A percentile compares a stretch with the other conserved stretches of the same genome.
These are phyloP conservation scores for Rhinogobius similis DNA, from an alignment of 2,113 vertebrate species.

Conservation along the genomic window DNA sequence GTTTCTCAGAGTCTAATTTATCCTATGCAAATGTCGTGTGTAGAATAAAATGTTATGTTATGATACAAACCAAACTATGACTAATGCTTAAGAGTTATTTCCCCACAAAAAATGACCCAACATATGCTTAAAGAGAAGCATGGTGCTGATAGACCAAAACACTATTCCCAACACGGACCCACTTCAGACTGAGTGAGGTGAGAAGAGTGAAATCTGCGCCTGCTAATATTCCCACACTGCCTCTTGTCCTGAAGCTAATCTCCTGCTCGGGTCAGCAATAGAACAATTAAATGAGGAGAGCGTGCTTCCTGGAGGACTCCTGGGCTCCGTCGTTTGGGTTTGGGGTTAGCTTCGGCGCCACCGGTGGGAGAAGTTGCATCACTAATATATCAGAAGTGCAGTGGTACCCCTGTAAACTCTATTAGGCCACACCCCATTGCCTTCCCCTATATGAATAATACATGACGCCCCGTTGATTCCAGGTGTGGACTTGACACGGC, in stretches of 20 bases:
- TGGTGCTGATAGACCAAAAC: slow-evolving; percentile 2
- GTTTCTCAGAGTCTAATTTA: too few relatives aligned
- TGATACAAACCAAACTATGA: too few relatives aligned
- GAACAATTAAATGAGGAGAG: slow-evolving; percentile 70
- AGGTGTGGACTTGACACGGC: slow-evolving; percentile 72
- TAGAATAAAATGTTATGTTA: too few relatives aligned
- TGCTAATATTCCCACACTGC: slow-evolving; percentile 36
- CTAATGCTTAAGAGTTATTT: too few relatives aligned
- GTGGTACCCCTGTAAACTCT: slow-evolving; percentile 68
- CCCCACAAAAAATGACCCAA: too few relatives aligned
- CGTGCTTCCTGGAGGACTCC: slow-evolving; percentile 42
- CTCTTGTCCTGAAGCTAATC: slow-evolving; percentile 56
- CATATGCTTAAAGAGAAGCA: background rate
- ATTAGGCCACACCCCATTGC: slow-evolving; percentile 77
- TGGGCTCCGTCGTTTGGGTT: slow-evolving; percentile 43
- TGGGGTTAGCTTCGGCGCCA: slow-evolving; percentile 57
- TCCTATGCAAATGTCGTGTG: too few relatives aligned
- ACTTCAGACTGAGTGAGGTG: slow-evolving; percentile 48
- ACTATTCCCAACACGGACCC: background rate
- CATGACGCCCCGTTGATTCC: slow-evolving; percentile 68
- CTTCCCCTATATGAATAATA: slow-evolving; percentile 76
- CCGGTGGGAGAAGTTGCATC: slow-evolving; percentile 65
- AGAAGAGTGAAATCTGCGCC: slow-evolving; percentile 45
- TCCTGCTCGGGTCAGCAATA: slow-evolving; percentile 55
- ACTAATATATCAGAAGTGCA: slow-evolving; percentile 73